Evolutionary conservation across 53 echinoderm and acorn worm genomes (phyloP).

Genomic region (Glandiceps talaboti): DNA sequence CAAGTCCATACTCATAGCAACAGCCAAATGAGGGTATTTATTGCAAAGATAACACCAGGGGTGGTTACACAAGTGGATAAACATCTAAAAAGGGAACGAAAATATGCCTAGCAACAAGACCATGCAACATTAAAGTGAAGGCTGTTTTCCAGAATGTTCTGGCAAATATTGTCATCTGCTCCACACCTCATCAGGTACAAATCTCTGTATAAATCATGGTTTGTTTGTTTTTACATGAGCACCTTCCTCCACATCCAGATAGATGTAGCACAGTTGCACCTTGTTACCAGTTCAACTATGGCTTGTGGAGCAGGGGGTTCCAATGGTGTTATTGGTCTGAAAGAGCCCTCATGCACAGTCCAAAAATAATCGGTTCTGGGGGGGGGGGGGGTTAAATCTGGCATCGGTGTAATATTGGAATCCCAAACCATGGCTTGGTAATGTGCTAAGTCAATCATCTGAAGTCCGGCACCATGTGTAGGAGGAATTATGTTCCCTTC

Average conservation of each 20-base stretch:
- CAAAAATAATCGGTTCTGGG: background rate
- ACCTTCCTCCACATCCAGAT: too few species aligned
- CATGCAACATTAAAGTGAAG: background rate
- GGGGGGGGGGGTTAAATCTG: background rate
- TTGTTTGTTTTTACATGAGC: background rate
- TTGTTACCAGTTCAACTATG: background rate
- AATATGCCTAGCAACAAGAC: background rate
- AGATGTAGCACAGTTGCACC: background rate
- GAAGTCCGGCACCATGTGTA: background rate
- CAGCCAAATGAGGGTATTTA: too few species aligned
- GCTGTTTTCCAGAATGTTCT: background rate
- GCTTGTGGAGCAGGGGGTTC: background rate
- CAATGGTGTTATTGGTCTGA: background rate
- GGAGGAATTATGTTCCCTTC: conserved; percentile 19
- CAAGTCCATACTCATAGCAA: too few species aligned
- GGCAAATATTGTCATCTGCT: background rate
- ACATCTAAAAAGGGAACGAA: too few species aligned
- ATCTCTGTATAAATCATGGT: background rate
- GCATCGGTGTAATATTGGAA: background rate
- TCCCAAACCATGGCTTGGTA: conserved; percentile 24
- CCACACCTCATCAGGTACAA: background rate
- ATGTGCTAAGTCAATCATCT: conserved; percentile 10
- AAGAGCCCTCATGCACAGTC: background rate
- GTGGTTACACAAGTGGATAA: too few species aligned
- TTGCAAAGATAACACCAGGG: too few species aligned